Percentiles rank a stretch among this genome's conserved stretches.
These are phyloP conservation scores for Phrynocephalus guinanensis DNA, from an alignment of 2,797 vertebrate genomes.

Conservation along the genomic window DNA sequence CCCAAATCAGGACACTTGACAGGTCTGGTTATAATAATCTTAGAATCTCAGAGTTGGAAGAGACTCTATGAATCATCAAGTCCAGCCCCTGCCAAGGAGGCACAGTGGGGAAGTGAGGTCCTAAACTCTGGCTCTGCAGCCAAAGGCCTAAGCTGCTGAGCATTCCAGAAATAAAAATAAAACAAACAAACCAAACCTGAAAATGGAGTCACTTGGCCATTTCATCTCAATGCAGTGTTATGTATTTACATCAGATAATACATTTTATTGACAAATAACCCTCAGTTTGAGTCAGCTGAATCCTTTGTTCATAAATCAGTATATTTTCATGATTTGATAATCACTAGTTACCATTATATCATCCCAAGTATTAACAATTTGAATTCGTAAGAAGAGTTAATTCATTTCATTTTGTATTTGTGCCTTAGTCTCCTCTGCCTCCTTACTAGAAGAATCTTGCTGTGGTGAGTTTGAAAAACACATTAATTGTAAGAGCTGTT, in stretches of 20 bases:
- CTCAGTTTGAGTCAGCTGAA: not conserved
- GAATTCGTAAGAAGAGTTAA: not conserved
- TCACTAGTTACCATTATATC: not conserved
- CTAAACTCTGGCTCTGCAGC: too few species aligned
- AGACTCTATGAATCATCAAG: too few species aligned
- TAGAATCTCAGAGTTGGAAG: too few species aligned
- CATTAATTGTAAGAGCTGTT: slow-evolving; percentile 47
- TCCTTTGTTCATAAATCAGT: not conserved
- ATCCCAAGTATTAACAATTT: not conserved
- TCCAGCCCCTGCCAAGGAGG: too few species aligned
- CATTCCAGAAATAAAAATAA: too few species aligned
- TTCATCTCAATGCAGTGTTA: not conserved
- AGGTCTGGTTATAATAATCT: too few species aligned
- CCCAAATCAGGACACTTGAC: too few species aligned
- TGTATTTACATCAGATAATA: not conserved
- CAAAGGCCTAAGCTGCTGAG: too few species aligned
- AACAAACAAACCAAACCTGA: too few species aligned
- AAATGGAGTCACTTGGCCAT: not conserved
- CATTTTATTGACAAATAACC: not conserved
- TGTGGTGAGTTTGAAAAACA: slow-evolving; percentile 48
- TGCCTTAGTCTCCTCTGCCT: not conserved
- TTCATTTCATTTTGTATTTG: not conserved
- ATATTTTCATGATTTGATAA: slow-evolving; percentile 11
- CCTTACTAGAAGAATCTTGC: slow-evolving; percentile 26
- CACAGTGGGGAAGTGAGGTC: too few species aligned